phyloP scores from a whole-genome alignment of 2,113 vertebrate species.

The Peromyscus polionotus region DNA sequence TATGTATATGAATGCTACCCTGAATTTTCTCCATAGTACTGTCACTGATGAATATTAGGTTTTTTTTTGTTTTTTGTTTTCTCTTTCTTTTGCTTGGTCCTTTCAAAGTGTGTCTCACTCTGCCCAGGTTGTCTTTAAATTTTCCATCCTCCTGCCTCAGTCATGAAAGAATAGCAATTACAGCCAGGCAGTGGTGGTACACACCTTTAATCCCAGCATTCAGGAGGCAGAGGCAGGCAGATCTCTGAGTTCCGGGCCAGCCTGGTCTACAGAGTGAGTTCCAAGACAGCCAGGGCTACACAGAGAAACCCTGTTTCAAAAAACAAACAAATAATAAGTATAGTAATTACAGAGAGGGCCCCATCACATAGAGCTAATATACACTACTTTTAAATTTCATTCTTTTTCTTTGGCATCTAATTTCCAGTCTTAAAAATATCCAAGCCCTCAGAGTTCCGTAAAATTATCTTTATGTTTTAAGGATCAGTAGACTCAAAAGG shows the following conservation, averaged over 20 bases:
- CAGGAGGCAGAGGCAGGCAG: not conserved
- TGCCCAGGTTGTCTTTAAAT: not conserved
- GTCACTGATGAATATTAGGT: not conserved
- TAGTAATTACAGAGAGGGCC: not conserved
- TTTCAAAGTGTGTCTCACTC: not conserved
- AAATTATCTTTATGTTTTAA: conserved; percentile 30
- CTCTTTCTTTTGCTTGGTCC: not conserved
- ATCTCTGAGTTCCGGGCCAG: not conserved
- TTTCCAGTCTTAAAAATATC: not conserved
- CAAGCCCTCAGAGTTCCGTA: not conserved
- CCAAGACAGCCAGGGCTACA: not conserved
- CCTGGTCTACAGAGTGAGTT: not conserved
- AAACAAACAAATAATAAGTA: not conserved
- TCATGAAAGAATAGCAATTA: not conserved
- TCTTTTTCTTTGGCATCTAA: not conserved
- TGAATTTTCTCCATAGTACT: conserved; percentile 17
- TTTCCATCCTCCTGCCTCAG: not conserved
- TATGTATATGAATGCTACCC: not conserved
- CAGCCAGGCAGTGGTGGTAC: not conserved
- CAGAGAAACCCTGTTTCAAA: not conserved
- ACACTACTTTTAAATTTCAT: conserved; percentile 25
- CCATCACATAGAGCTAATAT: not conserved
- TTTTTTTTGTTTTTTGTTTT: not conserved
- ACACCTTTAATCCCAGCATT: not conserved
- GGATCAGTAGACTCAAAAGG: conserved; percentile 25